These are phyloP conservation scores for Gobio occitaniae DNA, from an alignment of 2,797 vertebrate species.

Conservation along the genomic window DNA sequence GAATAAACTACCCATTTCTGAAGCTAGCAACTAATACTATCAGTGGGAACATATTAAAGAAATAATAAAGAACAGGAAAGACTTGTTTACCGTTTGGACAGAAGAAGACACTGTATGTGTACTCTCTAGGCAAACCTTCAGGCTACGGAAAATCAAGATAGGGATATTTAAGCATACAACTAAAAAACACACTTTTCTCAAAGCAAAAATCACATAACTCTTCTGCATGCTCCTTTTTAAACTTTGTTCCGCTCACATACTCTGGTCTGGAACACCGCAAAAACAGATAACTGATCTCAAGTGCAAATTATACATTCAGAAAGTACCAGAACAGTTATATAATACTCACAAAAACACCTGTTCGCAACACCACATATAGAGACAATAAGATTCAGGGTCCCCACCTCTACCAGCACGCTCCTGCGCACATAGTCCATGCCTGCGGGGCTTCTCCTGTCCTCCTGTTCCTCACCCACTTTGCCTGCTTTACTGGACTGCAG, in stretches of 20 bases:
- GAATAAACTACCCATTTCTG: neutral
- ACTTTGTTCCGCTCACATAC: too few relatives aligned
- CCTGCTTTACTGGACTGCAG: constrained; percentile 73
- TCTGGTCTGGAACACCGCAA: too few relatives aligned
- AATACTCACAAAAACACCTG: neutral
- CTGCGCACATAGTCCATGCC: constrained; percentile 85
- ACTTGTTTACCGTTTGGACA: constrained; percentile 88
- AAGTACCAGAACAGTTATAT: neutral
- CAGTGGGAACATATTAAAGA: neutral
- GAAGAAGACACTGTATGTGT: constrained; percentile 95
- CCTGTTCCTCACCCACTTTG: constrained; percentile 75
- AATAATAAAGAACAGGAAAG: constrained; percentile 37
- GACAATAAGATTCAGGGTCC: neutral
- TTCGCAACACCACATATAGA: neutral
- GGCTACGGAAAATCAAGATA: constrained; percentile 75
- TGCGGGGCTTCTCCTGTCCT: constrained; percentile 77
- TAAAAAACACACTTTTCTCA: neutral
- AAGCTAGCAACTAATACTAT: neutral
- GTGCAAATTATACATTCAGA: neutral
- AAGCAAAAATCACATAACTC: too few relatives aligned
- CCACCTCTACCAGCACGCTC: constrained; percentile 88
- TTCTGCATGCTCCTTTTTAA: too few relatives aligned
- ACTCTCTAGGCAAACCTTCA: constrained; percentile 89
- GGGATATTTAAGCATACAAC: constrained; percentile 1
- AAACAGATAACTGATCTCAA: too few relatives aligned